Base-by-base conservation (phyloP, 2,888 invertebrate species). In the Caenorhabditis becei region DNA sequence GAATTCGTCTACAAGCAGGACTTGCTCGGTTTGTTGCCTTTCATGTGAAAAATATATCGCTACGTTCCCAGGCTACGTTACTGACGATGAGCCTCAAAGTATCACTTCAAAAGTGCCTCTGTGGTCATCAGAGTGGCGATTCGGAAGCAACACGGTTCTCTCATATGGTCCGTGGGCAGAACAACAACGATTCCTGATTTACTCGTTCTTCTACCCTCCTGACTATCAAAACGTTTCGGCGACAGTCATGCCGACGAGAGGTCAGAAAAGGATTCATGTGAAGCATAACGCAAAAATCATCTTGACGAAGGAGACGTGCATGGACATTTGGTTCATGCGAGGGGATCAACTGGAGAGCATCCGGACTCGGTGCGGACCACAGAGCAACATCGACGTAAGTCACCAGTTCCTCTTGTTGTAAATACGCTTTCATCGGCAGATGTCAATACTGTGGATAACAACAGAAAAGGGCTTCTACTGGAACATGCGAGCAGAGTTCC, bases 111-210 rank as follows among this genome's bases (percentile, higher is more conserved):
- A 86, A 54, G 67, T 86, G 2, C 91, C 91, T 1, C 67, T 88
- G 1, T 91, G 91, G 91, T 87, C 89, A 51, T 85, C 87, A 5
- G 82, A 86, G 28, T 87, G 87, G 83, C 86, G 87, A 92, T 96
- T 96, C 91, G 95, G 96, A 0, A 97, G 96, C 92, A 97, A 96
- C 83, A 96, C 96, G 2, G 96, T 97, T 91, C 96, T 99, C 89
- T 97, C 97, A 92, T 99, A 98, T 91, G 98, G 98, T 0, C 98
- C 98, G 0, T 99, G 98, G 98, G 98, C 97, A 2, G 98, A 99
- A 91, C 94, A 97, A 63, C 98, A 99, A 91, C 94, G 98, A 83
- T 97, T 97, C 91, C 95, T 96, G 92, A 93, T 99, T 37, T 97
- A 96, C 92, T 96, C 95, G 92, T 97, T 97, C 92, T 99, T 99